A percentile compares a stretch with the other conserved stretches of the same genome.
phyloP scores from a whole-genome alignment of 2,113 vertebrate genomes.

The Thomomys bottae region DNA sequence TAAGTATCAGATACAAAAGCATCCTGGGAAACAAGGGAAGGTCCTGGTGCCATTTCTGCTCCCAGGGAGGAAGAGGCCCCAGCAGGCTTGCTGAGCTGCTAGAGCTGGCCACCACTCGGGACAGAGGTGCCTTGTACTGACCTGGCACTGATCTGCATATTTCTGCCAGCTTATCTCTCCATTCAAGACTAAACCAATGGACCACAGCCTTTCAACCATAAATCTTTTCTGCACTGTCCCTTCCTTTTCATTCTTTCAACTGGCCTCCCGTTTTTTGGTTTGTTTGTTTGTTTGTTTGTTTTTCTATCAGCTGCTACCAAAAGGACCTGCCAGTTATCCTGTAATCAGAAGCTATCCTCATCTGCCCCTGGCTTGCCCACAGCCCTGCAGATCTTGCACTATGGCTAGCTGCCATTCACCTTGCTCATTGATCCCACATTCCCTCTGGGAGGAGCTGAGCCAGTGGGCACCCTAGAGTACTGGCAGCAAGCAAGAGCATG shows the following conservation, averaged over 20 bases:
- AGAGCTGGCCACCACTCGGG: too few relatives aligned
- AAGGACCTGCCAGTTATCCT: not conserved
- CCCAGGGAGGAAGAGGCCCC: not conserved
- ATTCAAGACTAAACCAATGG: not conserved
- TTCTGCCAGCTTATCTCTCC: not conserved
- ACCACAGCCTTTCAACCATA: not conserved
- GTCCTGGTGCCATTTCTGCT: not conserved
- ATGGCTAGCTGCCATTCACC: not conserved
- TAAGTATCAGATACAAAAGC: conserved; percentile 37
- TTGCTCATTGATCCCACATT: not conserved
- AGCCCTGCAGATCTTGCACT: not conserved
- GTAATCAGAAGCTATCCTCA: not conserved
- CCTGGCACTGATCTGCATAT: not conserved
- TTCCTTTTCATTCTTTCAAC: not conserved
- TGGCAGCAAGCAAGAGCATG: not conserved
- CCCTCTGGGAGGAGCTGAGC: not conserved
- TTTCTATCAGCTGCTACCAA: not conserved
- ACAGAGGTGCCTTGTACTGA: not conserved
- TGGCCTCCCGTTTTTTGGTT: too few relatives aligned
- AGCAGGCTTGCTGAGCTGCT: rapidly evolving
- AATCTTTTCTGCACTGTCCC: not conserved
- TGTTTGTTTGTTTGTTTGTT: too few relatives aligned
- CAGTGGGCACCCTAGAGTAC: not conserved
- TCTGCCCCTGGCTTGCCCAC: not conserved
- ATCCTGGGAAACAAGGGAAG: not conserved